Evolutionary conservation across 1,140 invertebrate species (phyloP).

Genomic region (Magallana gigas): DNA sequence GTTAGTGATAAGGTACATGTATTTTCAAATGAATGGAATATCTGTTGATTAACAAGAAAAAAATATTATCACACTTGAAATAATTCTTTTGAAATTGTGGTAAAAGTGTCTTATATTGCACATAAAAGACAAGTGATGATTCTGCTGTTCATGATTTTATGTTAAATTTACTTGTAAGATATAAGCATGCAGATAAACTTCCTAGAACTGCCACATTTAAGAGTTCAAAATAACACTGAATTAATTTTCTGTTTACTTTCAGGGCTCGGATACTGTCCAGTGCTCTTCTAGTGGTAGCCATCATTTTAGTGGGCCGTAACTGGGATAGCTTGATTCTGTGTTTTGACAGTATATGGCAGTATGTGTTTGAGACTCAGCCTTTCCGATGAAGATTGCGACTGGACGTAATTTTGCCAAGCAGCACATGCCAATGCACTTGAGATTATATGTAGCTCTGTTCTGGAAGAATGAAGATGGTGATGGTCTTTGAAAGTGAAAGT

Average conservation of each 20-base stretch:
- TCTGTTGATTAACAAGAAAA: no score
- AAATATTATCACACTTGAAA: no score
- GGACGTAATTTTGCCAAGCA: not conserved
- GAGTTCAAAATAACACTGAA: no score
- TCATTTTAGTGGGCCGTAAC: constrained; percentile 48
- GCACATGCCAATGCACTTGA: not conserved
- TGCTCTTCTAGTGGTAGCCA: constrained; percentile 57
- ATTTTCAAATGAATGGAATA: no score
- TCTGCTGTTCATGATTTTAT: no score
- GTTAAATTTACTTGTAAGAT: no score
- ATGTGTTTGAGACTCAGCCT: constrained; percentile 4
- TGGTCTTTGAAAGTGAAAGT: not conserved
- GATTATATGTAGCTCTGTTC: not conserved
- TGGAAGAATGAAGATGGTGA: not conserved
- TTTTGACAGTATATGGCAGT: constrained; percentile 22
- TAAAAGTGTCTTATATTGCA: no score
- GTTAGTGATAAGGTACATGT: no score
- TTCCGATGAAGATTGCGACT: constrained; percentile 3
- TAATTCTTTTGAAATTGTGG: no score
- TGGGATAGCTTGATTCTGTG: constrained; percentile 25
- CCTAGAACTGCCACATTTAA: no score
- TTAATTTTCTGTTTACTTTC: constrained; percentile 44
- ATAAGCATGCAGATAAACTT: no score
- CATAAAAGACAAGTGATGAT: no score
- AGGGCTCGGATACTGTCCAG: constrained; percentile 66